Conservation (phyloP, 2,113 vertebrate genomes). For the Colistium nudipinnis region DNA sequence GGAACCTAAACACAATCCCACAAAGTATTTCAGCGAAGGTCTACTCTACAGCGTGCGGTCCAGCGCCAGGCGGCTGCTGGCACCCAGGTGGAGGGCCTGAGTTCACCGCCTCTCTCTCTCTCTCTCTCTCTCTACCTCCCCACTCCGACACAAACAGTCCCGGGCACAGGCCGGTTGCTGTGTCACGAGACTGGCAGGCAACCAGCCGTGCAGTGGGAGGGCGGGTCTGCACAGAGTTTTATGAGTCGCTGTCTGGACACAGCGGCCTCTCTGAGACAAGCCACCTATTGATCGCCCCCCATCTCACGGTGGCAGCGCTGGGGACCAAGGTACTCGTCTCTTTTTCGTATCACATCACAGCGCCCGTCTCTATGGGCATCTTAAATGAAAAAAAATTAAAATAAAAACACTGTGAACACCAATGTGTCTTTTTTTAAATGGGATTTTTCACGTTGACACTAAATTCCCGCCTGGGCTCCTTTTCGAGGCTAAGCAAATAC, state of each 20-base stretch:
- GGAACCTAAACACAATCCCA: neutral
- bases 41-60: neutral
- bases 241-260: slow-evolving; percentile 66
- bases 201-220: slow-evolving; percentile 49
- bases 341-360: slow-evolving; percentile 30
- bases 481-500: neutral
- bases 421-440: neutral
- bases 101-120: slow-evolving; percentile 33
- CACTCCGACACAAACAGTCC: slow-evolving; percentile 54
- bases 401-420: too few species aligned
- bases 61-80: slow-evolving; percentile 14
- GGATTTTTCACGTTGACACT: neutral
- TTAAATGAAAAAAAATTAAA: too few species aligned
- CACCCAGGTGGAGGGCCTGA: slow-evolving; percentile 46
- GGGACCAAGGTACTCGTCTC: slow-evolving; percentile 15
- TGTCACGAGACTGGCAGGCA: slow-evolving; percentile 70
- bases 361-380: neutral
- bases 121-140: too few species aligned
- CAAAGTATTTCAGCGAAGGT: neutral
- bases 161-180: slow-evolving; percentile 54
- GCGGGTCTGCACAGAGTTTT: slow-evolving; percentile 58
- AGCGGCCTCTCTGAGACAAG: slow-evolving; percentile 60
- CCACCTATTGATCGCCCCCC: slow-evolving; percentile 57
- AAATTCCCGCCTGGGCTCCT: neutral
- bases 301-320: slow-evolving; percentile 30